phyloP scores from a whole-genome alignment of 2,113 vertebrate genomes.

The Naja naja region DNA sequence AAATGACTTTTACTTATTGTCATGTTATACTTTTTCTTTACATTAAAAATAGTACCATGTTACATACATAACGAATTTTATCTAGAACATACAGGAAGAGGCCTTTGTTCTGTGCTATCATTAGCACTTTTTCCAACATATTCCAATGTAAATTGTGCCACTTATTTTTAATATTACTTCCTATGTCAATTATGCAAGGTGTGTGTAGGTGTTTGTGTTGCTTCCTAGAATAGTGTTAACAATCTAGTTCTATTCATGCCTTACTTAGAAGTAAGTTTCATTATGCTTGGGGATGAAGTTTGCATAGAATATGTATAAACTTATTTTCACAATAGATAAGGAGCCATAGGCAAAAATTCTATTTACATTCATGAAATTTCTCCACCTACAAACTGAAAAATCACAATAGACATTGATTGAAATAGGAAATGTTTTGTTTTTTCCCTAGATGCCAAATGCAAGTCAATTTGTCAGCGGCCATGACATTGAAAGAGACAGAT shows the following conservation, averaged over 20 bases:
- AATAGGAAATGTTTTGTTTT: not conserved
- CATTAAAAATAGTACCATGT: not conserved
- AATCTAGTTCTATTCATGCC: not conserved
- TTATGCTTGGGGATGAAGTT: not conserved
- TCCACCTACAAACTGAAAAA: not conserved
- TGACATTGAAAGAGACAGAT: conserved; percentile 8
- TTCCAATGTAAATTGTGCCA: not conserved
- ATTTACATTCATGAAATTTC: not conserved
- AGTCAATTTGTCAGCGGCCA: conserved; percentile 1
- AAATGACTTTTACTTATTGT: not conserved
- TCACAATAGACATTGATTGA: not conserved
- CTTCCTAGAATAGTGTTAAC: not conserved
- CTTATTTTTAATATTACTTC: not conserved
- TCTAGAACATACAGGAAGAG: not conserved
- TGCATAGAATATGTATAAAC: not conserved
- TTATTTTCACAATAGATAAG: not conserved
- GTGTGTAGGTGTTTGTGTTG: not conserved
- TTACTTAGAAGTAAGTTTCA: not conserved
- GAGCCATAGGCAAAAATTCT: not conserved
- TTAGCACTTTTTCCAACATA: not conserved
- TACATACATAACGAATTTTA: not conserved
- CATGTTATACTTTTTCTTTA: not conserved
- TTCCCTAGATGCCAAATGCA: not conserved
- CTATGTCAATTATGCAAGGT: not conserved
- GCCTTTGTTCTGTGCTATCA: not conserved